These are phyloP conservation scores for Anisognathus igniventris DNA, from an alignment of 2,797 vertebrate species.

Conservation along the genomic window DNA sequence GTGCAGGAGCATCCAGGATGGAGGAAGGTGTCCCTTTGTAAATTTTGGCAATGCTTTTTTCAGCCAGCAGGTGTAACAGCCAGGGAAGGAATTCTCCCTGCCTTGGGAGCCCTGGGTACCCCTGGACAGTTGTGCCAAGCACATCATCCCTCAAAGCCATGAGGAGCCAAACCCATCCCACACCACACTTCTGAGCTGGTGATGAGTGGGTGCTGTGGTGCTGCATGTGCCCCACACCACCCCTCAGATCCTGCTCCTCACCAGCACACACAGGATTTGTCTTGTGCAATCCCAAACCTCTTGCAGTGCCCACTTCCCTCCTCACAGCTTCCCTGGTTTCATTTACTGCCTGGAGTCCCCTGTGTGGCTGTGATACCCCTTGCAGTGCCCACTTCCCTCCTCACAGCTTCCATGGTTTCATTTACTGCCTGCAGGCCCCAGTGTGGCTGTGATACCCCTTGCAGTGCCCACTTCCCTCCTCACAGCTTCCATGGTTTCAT, in stretches of 20 bases:
- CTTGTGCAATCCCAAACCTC: neutral
- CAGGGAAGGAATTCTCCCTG: neutral
- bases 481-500: neutral
- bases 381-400: neutral
- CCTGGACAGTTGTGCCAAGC: neutral
- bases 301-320: neutral
- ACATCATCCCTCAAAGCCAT: neutral
- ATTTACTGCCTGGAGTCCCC: neutral
- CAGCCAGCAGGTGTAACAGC: neutral
- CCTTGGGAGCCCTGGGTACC: neutral
- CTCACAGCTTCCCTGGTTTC: neutral
- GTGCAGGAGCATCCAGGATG: neutral
- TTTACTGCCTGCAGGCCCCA: neutral
- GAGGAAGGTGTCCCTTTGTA: neutral
- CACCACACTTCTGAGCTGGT: accelerated
- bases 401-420: neutral
- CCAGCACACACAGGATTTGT: neutral
- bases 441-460: neutral
- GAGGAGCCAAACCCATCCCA: neutral
- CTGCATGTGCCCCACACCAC: neutral
- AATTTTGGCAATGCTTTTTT: neutral
- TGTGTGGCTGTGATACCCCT: neutral
- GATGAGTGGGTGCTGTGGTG: neutral
- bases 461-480: neutral
- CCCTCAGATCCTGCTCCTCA: neutral